Evolutionary conservation across 2,797 vertebrate species (phyloP), one percentile per base, ranked within the genome.

Genomic region (Gymnocypris eckloni): DNA sequence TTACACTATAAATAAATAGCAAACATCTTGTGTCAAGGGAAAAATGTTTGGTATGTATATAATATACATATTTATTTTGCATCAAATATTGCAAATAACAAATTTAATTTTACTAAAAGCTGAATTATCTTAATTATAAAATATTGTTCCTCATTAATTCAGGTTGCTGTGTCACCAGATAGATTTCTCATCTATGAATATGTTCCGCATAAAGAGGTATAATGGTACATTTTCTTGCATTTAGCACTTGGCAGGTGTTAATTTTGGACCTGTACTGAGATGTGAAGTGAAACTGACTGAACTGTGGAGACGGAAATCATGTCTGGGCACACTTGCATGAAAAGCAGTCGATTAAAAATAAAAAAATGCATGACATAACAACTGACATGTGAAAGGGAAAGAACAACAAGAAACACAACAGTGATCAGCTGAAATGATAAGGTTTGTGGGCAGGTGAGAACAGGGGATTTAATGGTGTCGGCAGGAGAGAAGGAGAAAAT

Each of bases 351-450:
- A 39, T 81, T 52, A 22, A 61, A 67, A 67, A 37, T 37, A 69
- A 37, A 22, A 61, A 50, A 67, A 37, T 37, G 18, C 79, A 69
- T 50, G 54, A 83, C 20, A 45, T 18, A 56, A 72, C 52, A 25
- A 73, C 39, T 73, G 52, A 82, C 54, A 64, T 28, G 6, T 73
- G 25, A 82, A 43, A 45, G 10, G 61, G n/a, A 82, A 39, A 71
- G n/a, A 61, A 61, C 41, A 59, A 72, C 41, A 41, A 43, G 20
- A 45, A 25, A 76, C 25, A 20, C 52, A 41, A 67, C 59, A 28
- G 20, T 9, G 9, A 59, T 71, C 50, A 18, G 37, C 25, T 83
- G 18, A 50, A 75, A 73, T 43, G 11, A n/a, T 25, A 48, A 79
- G 52, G 18, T 79, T n/a, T 79, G 41, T 0, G 0, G 22, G 25